Percentiles rank a stretch among this genome's conserved stretches.
These are phyloP conservation scores for Tetrao urogallus DNA, from an alignment of 2,113 vertebrate species.

Conservation along the genomic window DNA sequence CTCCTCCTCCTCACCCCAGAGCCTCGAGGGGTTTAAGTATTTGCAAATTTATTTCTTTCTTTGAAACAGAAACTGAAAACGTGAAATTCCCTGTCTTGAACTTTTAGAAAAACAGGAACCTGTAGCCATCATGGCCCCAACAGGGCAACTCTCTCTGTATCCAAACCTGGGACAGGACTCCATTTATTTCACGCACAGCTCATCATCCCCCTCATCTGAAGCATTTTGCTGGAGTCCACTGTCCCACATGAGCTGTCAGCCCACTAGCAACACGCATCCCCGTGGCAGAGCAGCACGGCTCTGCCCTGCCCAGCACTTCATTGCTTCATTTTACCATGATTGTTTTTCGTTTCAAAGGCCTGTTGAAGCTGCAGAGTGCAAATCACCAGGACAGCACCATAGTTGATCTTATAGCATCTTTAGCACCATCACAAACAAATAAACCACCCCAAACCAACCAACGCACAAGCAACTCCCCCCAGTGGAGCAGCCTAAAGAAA, in stretches of 20 bases:
- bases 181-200: background rate
- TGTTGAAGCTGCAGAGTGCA: background rate
- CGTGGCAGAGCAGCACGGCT: background rate
- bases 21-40: background rate
- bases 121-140: fast-evolving
- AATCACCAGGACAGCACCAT: background rate
- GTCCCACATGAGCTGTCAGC: background rate
- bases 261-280: background rate
- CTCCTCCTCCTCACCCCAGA: background rate
- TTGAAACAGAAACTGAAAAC: background rate
- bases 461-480: background rate
- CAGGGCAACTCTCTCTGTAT: background rate
- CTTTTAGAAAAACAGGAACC: background rate
- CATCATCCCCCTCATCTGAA: background rate
- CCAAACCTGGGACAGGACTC: fast-evolving
- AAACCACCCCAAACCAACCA: background rate
- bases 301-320: background rate
- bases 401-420: conserved; percentile 1
- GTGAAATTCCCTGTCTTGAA: background rate
- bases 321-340: background rate
- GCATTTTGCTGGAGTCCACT: background rate
- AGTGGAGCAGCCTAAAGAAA: background rate
- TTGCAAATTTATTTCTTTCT: background rate
- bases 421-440: background rate
- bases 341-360: conserved; percentile 4